Percentiles rank a stretch among this genome's conserved stretches.
Conservation (phyloP, 2,113 vertebrate species). For the Neoarius graeffei region DNA sequence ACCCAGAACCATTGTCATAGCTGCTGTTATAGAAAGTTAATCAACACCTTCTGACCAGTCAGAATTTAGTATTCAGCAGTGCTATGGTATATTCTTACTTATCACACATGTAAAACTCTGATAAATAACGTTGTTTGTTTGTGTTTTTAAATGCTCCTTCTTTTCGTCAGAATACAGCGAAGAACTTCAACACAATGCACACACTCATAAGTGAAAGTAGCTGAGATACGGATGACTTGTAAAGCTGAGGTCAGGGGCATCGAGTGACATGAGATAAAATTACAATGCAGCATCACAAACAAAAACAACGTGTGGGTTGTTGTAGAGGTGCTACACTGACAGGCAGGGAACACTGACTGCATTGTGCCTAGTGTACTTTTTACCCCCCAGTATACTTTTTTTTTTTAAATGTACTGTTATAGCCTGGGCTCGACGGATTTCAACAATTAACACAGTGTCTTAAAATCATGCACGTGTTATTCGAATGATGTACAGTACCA, state of each 20-base stretch:
- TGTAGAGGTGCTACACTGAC: conserved; percentile 13
- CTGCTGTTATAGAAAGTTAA: background rate
- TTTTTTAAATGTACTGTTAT: background rate
- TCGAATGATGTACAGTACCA: background rate
- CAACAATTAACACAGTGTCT: background rate
- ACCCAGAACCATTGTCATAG: background rate
- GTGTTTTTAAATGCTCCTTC: background rate
- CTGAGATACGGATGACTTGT: conserved; percentile 4
- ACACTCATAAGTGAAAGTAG: conserved; percentile 3
- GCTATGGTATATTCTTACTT: background rate
- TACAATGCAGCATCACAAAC: conserved; percentile 7
- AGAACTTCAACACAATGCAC: background rate
- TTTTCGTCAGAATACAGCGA: background rate
- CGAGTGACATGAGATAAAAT: conserved; percentile 4
- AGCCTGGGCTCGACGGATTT: background rate
- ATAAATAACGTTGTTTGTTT: background rate
- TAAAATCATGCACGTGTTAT: background rate
- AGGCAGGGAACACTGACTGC: background rate
- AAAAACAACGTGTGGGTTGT: background rate
- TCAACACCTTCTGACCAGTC: background rate
- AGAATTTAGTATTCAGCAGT: background rate
- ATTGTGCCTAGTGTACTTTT: background rate
- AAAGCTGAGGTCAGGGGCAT: conserved; percentile 21
- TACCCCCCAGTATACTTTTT: background rate
- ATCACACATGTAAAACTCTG: background rate